A percentile compares a stretch with the other conserved stretches of the same genome.
These are phyloP conservation scores for Salvelinus sp. DNA, from an alignment of 2,113 vertebrate species.

Conservation along the genomic window DNA sequence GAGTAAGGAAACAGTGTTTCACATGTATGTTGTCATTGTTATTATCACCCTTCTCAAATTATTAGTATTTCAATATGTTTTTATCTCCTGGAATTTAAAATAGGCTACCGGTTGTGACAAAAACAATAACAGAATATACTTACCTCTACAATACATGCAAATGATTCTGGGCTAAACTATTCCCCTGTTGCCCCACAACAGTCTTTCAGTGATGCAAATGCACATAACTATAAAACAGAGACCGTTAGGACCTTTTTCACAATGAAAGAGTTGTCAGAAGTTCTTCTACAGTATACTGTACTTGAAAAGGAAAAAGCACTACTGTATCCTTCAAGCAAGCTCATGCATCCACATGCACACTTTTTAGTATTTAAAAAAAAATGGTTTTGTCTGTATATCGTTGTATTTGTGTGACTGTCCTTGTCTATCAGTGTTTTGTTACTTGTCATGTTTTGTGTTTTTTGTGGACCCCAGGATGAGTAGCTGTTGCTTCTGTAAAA, in stretches of 20 bases:
- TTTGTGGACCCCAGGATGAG: too few species aligned
- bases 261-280: too few species aligned
- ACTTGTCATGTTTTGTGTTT: too few species aligned
- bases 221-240: neutral
- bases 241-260: too few species aligned
- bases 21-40: neutral
- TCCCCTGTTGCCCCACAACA: neutral
- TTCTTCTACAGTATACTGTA: too few species aligned
- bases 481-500: neutral
- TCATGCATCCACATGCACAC: too few species aligned
- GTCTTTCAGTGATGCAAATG: neutral
- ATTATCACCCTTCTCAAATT: neutral
- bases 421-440: too few species aligned
- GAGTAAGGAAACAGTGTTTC: neutral
- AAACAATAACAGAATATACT: slow-evolving; percentile 5
- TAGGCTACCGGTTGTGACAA: neutral
- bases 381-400: too few species aligned
- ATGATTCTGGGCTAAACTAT: neutral
- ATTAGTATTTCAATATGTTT: neutral
- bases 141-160: neutral
- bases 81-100: too few species aligned
- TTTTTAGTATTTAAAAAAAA: too few species aligned
- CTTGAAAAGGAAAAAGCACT: neutral
- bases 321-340: neutral
- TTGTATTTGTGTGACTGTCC: too few species aligned